These are phyloP conservation scores for Monoplex corrugatus DNA, from an alignment of 2,888 invertebrate genomes.

Conservation along the genomic window DNA sequence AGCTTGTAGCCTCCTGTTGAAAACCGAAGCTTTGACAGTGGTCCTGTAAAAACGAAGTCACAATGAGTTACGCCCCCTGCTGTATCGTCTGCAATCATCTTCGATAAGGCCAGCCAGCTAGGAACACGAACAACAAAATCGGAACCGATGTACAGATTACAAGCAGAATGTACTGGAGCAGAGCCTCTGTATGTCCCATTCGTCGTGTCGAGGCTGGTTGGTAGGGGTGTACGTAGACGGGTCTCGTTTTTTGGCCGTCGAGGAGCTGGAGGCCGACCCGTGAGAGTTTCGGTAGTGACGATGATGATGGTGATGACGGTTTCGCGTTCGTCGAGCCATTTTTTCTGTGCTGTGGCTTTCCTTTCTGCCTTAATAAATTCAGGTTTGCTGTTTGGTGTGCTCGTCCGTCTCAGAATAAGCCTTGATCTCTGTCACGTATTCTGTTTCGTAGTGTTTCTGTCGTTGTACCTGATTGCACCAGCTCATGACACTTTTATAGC, in stretches of 20 bases:
- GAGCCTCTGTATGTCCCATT: slow-evolving; percentile 51
- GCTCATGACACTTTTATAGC: too few species aligned
- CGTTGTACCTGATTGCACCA: too few species aligned
- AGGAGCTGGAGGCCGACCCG: not conserved
- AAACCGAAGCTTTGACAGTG: slow-evolving; percentile 68
- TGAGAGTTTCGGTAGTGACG: slow-evolving; percentile 13
- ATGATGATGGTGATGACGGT: slow-evolving; percentile 14
- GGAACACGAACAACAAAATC: slow-evolving; percentile 70
- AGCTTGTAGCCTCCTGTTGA: slow-evolving; percentile 69
- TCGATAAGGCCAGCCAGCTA: slow-evolving; percentile 67
- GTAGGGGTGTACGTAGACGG: slow-evolving; percentile 58
- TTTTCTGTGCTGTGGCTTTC: slow-evolving; percentile 19
- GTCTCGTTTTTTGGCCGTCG: slow-evolving; percentile 30
- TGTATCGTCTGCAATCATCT: slow-evolving; percentile 64
- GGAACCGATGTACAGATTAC: slow-evolving; percentile 71
- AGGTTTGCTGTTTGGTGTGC: too few species aligned
- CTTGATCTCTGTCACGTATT: too few species aligned
- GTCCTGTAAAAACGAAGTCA: slow-evolving; percentile 66
- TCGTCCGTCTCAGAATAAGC: too few species aligned
- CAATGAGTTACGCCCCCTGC: slow-evolving; percentile 68
- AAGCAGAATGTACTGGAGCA: slow-evolving; percentile 57
- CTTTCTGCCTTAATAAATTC: not conserved
- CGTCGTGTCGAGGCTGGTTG: slow-evolving; percentile 63
- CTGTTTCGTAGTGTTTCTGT: too few species aligned
- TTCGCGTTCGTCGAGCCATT: slow-evolving; percentile 47